These are phyloP conservation scores for Acridotheres tristis DNA, from an alignment of 2,797 vertebrate genomes.

Conservation along the genomic window DNA sequence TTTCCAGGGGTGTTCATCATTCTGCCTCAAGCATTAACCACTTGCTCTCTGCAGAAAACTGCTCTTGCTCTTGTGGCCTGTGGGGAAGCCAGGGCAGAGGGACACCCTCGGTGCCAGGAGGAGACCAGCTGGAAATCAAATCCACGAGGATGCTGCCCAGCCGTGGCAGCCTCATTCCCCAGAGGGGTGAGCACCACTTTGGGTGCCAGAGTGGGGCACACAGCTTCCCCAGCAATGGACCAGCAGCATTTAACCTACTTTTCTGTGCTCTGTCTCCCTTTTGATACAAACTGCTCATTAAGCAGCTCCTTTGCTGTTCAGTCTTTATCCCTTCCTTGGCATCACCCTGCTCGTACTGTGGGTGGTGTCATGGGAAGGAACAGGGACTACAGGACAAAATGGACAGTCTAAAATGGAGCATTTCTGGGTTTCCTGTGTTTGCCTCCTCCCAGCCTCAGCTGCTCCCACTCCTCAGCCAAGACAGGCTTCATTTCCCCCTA, in stretches of 20 bases:
- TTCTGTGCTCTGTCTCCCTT: not conserved
- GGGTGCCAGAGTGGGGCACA: not conserved
- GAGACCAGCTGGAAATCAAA: not conserved
- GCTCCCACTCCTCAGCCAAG: not conserved
- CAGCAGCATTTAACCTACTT: not conserved
- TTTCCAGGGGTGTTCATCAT: not conserved
- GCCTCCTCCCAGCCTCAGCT: not conserved
- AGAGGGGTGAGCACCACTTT: not conserved
- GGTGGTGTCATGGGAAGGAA: not conserved
- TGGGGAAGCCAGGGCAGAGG: not conserved
- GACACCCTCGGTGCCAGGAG: fast-evolving
- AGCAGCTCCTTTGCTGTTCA: not conserved
- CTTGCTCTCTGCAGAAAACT: not conserved
- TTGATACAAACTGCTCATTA: not conserved
- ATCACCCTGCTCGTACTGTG: too few species aligned
- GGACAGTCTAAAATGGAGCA: not conserved
- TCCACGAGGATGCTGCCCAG: fast-evolving
- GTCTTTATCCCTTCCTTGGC: fast-evolving
- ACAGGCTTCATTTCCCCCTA: not conserved
- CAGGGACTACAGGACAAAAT: not conserved
- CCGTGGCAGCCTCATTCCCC: not conserved
- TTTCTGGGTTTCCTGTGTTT: not conserved
- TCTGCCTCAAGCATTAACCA: not conserved
- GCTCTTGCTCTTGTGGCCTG: not conserved
- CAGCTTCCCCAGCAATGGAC: not conserved